These are phyloP conservation scores for Anadara kagoshimensis DNA, from an alignment of 1,140 invertebrate species.

Conservation along the genomic window DNA sequence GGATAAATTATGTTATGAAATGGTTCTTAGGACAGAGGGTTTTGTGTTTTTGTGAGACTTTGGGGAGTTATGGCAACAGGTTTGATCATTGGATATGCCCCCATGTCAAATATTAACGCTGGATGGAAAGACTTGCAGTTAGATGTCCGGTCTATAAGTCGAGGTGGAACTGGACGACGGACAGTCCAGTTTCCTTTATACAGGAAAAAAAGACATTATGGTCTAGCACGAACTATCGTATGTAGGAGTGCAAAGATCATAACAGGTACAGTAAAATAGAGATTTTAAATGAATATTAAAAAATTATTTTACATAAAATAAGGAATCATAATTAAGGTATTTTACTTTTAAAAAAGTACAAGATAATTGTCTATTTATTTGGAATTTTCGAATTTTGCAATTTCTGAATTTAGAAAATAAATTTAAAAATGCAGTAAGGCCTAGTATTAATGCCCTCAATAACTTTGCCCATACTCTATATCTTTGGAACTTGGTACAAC, in stretches of 20 bases:
- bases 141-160: conserved; percentile 26
- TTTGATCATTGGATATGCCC: conserved; percentile 26
- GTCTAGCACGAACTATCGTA: conserved; percentile 32
- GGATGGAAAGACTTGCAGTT: conserved; percentile 14
- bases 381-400: no score
- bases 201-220: conserved; percentile 28
- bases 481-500: no score
- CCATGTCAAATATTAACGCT: conserved; percentile 22
- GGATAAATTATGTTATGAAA: not conserved
- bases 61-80: conserved; percentile 18
- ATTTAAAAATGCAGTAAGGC: no score
- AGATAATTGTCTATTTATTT: no score
- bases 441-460: no score
- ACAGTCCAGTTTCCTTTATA: conserved; percentile 11
- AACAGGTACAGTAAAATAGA: conserved; percentile 24
- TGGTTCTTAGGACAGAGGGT: not conserved
- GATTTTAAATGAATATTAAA: not conserved
- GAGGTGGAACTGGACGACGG: conserved; percentile 16
- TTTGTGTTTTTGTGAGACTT: not conserved
- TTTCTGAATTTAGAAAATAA: no score
- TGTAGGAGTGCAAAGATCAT: conserved; percentile 47
- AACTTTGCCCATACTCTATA: no score
- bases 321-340: no score
- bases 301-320: no score
- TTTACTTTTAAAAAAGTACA: no score